These are phyloP conservation scores for Megaustenia siamemsis DNA, from an alignment of 2,888 invertebrate genomes.

Conservation along the genomic window DNA sequence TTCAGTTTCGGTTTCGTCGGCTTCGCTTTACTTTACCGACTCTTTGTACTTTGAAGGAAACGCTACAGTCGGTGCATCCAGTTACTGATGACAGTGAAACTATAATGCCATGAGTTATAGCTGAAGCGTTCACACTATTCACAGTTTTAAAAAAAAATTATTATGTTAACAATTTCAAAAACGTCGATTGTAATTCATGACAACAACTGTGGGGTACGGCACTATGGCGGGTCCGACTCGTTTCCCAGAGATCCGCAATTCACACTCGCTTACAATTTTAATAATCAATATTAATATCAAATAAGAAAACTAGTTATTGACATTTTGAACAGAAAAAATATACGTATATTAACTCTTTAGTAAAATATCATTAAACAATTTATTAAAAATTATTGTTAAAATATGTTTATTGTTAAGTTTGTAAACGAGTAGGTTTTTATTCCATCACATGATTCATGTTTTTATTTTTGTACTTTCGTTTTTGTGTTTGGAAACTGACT, in stretches of 20 bases:
- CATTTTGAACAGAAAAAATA: neutral
- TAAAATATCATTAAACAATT: neutral
- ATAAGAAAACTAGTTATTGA: neutral
- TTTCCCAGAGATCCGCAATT: slow-evolving; percentile 53
- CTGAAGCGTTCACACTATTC: neutral
- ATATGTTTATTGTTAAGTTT: neutral
- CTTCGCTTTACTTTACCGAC: neutral
- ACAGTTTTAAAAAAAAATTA: neutral
- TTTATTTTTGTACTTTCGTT: slow-evolving; percentile 12
- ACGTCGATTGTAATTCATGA: slow-evolving; percentile 3
- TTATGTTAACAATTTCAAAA: neutral
- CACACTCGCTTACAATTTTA: slow-evolving; percentile 48
- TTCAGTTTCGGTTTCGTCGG: too few relatives aligned
- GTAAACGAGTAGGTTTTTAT: neutral
- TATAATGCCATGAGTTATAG: slow-evolving; percentile 20
- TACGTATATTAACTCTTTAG: neutral
- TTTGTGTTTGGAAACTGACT: too few relatives aligned
- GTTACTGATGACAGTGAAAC: neutral
- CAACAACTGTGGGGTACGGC: slow-evolving; percentile 55
- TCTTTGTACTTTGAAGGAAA: neutral
- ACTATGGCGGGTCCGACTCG: slow-evolving; percentile 58
- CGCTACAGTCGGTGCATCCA: neutral
- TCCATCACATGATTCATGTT: slow-evolving; percentile 1
- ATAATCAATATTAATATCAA: neutral
- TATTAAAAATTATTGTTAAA: neutral